Evolutionary conservation across 2,797 vertebrate species (phyloP).

Genomic region (Hippopotamyrus pictus): DNA sequence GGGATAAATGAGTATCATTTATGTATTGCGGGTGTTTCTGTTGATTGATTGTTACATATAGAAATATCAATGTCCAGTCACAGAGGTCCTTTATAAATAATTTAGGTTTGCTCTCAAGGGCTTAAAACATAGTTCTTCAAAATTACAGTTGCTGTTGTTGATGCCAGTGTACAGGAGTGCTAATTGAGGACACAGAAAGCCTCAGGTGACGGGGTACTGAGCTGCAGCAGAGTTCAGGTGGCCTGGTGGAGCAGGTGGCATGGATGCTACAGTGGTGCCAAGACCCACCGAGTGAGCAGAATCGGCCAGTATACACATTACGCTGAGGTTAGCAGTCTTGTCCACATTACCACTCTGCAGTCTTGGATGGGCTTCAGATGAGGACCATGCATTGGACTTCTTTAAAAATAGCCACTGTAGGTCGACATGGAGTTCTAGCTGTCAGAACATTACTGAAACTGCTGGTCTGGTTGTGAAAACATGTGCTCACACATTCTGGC

Average conservation of each 20-base stretch:
- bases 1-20: not conserved
- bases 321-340: not conserved
- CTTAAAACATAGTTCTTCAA: not conserved
- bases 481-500: not conserved
- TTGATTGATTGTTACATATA: not conserved
- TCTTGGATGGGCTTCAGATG: not conserved
- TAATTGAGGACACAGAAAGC: not conserved
- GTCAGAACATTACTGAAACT: not conserved
- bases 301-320: not conserved
- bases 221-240: not conserved
- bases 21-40: not conserved
- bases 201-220: not conserved
- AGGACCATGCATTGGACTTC: not conserved
- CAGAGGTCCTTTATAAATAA: slow-evolving; percentile 9
- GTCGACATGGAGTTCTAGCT: not conserved
- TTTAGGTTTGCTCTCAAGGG: not conserved
- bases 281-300: not conserved
- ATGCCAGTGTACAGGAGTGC: not conserved
- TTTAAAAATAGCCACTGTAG: not conserved
- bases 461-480: not conserved
- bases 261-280: not conserved
- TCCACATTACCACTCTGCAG: not conserved
- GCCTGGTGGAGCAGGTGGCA: not conserved
- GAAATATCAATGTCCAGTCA: not conserved
- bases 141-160: not conserved